Evolutionary conservation across 2,888 invertebrate genomes (phyloP).

Genomic region (Ametastegia equiseti): DNA sequence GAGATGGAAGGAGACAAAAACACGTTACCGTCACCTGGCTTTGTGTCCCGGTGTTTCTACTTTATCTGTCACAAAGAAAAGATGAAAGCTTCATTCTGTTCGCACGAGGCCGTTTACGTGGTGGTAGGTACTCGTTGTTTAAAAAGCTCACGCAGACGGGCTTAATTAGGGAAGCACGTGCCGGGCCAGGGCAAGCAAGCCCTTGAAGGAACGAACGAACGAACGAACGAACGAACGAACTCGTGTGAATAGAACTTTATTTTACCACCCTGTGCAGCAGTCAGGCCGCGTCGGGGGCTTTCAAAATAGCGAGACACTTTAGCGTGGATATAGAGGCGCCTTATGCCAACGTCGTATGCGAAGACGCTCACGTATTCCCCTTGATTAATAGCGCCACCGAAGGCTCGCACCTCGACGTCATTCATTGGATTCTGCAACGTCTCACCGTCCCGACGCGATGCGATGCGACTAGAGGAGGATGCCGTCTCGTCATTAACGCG

Average conservation of each 20-base stretch:
- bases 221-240: too few relatives aligned
- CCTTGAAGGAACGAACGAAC: too few relatives aligned
- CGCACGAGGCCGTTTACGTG: background rate
- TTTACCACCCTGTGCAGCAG: background rate
- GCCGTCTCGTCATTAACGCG: constrained; percentile 1
- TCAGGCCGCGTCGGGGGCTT: background rate
- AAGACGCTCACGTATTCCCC: constrained; percentile 44
- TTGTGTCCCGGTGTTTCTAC: constrained; percentile 13
- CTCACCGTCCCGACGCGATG: background rate
- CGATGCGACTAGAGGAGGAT: background rate
- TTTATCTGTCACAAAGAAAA: constrained; percentile 38
- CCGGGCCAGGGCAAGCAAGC: background rate
- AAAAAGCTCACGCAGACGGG: constrained; percentile 29
- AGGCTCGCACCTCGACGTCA: constrained; percentile 32
- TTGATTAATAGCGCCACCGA: constrained; percentile 39
- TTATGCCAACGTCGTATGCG: background rate
- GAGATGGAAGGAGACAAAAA: background rate
- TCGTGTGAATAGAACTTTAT: constrained; percentile 40
- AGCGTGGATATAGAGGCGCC: background rate
- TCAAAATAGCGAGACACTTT: constrained; percentile 18
- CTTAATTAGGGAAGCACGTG: constrained; percentile 44
- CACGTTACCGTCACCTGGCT: background rate
- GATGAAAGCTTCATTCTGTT: constrained; percentile 21
- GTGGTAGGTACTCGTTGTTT: constrained; percentile 11
- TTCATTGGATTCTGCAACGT: constrained; percentile 39